Percentiles rank a stretch among this genome's conserved stretches.
Evolutionary conservation across 2,888 invertebrate genomes (phyloP).

Genomic region (Fragum whitleyi): DNA sequence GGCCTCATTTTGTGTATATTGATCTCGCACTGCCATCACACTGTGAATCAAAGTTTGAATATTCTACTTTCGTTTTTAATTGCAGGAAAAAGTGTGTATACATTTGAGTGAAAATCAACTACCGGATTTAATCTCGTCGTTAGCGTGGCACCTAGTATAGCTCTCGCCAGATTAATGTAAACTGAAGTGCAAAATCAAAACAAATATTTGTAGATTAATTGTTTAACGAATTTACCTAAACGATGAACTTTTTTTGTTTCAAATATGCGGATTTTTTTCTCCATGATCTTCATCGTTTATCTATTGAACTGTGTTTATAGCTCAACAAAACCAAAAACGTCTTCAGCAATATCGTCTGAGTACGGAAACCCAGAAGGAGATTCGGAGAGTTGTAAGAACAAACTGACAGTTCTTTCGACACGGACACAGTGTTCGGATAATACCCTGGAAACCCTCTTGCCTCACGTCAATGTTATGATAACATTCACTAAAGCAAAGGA

Average conservation of each 20-base stretch:
- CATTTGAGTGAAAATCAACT: too few species aligned
- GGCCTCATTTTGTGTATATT: too few species aligned
- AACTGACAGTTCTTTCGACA: not conserved
- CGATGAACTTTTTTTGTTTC: not conserved
- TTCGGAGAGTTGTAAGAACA: not conserved
- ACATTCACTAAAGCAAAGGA: slow-evolving; percentile 73
- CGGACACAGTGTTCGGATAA: not conserved
- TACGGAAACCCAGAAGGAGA: not conserved
- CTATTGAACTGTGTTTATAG: not conserved
- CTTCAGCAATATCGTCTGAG: slow-evolving; percentile 3
- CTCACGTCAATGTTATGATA: slow-evolving; percentile 70
- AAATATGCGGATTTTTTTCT: not conserved
- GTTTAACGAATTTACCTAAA: too few species aligned
- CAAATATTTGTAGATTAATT: too few species aligned
- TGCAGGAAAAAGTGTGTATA: too few species aligned
- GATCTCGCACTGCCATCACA: too few species aligned
- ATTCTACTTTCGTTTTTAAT: too few species aligned
- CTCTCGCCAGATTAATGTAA: too few species aligned
- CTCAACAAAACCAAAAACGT: not conserved
- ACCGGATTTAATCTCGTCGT: too few species aligned
- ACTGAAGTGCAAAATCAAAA: too few species aligned
- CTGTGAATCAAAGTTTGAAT: too few species aligned
- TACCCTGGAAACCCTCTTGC: not conserved
- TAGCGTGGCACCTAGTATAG: too few species aligned
- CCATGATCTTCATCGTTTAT: not conserved